Evolutionary conservation across 2,888 invertebrate species (phyloP), one percentile per base, ranked within the genome.

Genomic region (Chloromyia formosa): DNA sequence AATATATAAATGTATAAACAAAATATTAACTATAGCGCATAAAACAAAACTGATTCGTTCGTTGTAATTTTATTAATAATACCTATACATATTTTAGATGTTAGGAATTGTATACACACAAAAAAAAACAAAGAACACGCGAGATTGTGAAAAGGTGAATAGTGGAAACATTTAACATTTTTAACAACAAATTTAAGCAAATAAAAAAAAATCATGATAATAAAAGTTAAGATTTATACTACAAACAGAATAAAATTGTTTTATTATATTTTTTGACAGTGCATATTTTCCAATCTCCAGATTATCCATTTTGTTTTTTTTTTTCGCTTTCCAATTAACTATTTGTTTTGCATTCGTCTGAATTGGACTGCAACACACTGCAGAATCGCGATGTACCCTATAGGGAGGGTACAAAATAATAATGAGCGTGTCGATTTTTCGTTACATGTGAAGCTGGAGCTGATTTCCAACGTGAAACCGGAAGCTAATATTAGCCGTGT

Each of bases 1-100:
- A 35, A 35, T 49, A 18, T 71, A 42, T 71, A 71, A 71, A 56
- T 69, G 69, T 69, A 69, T 27, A 56, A 71, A 66, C 20, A 35
- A 22, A 45, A n/a, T 22, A 66, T 40, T 40, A 22, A 66, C 22
- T 18, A 22, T 66, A 66, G 66, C 12, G 62, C 27, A 18, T 45
- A 49, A 20, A 42, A 49, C n/a, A 16, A 35, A 23, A 18, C 18
- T 62, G 62, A 66, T 23, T 45, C 49, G 16, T 22, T 66, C 45
- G 66, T 66, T 66, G 14, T 49, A 66, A 23, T 66, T 18, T 66
- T 49, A 7, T 35, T 35, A 35, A 35, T 35, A 35, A 35, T 35
- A 4, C 7, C 3, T 35, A 4, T 35, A 35, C 27, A 35, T 66
- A 49, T 66, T 35, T 22, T 66, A 66, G 66, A 45, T 20, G 5